Percentiles rank a stretch among this genome's conserved stretches.
phyloP scores from a whole-genome alignment of 2,797 vertebrate genomes.

The Eulemur albifrons region DNA sequence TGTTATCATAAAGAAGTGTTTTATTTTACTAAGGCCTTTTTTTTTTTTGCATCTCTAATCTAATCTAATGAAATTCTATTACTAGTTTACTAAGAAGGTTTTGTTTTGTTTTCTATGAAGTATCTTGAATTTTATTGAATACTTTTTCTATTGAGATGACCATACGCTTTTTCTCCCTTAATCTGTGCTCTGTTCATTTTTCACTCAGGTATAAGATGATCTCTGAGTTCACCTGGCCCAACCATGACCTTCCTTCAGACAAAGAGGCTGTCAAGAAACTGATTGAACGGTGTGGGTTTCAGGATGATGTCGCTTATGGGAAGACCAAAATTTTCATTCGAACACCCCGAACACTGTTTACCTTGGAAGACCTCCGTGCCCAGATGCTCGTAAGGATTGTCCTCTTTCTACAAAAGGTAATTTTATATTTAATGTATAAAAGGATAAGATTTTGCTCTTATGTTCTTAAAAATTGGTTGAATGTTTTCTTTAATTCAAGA shows the following conservation, averaged over 20 bases:
- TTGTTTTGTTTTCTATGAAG: neutral
- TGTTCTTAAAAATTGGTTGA: neutral
- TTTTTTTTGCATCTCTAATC: neutral
- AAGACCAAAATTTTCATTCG: slow-evolving; percentile 98
- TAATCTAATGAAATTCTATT: neutral
- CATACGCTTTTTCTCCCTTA: neutral
- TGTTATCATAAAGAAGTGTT: neutral
- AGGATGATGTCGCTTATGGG: slow-evolving; percentile 95
- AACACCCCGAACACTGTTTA: slow-evolving; percentile 95
- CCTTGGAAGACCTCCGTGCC: slow-evolving; percentile 93
- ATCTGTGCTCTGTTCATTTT: neutral
- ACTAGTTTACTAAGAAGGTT: neutral
- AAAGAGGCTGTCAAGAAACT: slow-evolving; percentile 92
- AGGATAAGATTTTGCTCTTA: neutral
- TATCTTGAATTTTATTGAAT: neutral
- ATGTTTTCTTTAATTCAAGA: neutral
- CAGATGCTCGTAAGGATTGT: slow-evolving; percentile 96
- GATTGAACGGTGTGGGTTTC: slow-evolving; percentile 91
- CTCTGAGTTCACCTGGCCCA: slow-evolving; percentile 98
- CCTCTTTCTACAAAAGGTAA: slow-evolving; percentile 98
- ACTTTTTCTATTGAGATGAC: neutral
- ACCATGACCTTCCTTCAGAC: slow-evolving; percentile 94
- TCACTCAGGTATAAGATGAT: slow-evolving; percentile 97
- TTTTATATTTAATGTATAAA: neutral
- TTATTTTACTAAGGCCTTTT: neutral